Evolutionary conservation across 2,888 invertebrate species (phyloP).

Genomic region (Reticulitermes lucifugus): DNA sequence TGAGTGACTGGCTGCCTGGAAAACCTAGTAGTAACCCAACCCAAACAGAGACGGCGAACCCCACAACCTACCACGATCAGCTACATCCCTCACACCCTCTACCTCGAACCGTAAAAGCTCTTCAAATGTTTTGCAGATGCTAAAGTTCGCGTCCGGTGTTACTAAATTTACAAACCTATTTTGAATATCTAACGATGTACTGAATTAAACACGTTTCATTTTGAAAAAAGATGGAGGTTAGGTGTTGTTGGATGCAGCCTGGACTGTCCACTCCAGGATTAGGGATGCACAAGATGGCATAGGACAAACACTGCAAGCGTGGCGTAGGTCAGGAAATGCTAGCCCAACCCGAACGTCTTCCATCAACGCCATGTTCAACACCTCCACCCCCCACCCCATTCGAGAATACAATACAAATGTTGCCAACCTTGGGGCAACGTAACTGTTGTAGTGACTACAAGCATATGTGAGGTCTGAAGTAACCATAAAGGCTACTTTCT

Average conservation of each 20-base stretch:
- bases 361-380: neutral
- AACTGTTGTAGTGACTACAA: too few species aligned
- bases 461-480: too few species aligned
- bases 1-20: constrained; percentile 21
- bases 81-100: constrained; percentile 3
- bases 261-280: neutral
- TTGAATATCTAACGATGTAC: neutral
- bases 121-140: constrained; percentile 26
- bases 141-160: constrained; percentile 29
- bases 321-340: constrained; percentile 32
- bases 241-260: neutral
- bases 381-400: neutral
- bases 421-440: neutral
- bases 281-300: neutral
- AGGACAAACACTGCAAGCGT: neutral
- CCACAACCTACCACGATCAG: constrained; percentile 30
- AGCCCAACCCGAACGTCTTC: neutral
- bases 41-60: neutral
- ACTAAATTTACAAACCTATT: neutral
- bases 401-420: neutral
- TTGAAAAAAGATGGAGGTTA: neutral
- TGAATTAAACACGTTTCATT: neutral
- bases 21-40: constrained; percentile 20
- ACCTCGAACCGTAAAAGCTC: neutral
- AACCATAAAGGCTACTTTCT: too few species aligned